Percentiles rank a stretch among this genome's conserved stretches.
These are phyloP conservation scores for Cyprinodon diabolis DNA, from an alignment of 2,797 vertebrate species.

Conservation along the genomic window DNA sequence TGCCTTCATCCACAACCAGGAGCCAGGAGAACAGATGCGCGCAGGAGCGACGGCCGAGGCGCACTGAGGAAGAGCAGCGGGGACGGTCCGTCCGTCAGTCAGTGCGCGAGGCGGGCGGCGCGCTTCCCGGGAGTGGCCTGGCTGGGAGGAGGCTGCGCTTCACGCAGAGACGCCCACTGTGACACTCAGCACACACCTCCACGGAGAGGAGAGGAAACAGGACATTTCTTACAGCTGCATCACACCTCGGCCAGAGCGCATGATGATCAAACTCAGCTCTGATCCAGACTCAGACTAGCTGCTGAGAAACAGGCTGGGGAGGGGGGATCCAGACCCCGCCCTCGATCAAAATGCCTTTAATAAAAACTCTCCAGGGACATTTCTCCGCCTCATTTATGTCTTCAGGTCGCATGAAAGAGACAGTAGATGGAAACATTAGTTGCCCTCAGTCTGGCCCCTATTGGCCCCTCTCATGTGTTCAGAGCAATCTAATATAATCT, in stretches of 20 bases:
- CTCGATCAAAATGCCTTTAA: slow-evolving; percentile 3
- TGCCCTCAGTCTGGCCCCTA: neutral
- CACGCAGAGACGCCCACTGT: slow-evolving; percentile 57
- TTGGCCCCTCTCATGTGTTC: neutral
- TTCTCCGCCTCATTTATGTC: slow-evolving; percentile 8
- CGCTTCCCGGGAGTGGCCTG: slow-evolving; percentile 83
- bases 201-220: neutral
- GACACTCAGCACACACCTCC: slow-evolving; percentile 19
- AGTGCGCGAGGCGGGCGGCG: slow-evolving; percentile 65
- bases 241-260: too few species aligned
- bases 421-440: neutral
- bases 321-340: neutral
- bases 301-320: neutral
- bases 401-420: slow-evolving; percentile 22
- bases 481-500: too few species aligned
- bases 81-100: slow-evolving; percentile 72
- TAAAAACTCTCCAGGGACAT: slow-evolving; percentile 1
- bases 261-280: too few species aligned
- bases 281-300: neutral
- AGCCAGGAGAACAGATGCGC: neutral
- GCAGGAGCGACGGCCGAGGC: slow-evolving; percentile 42
- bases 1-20: slow-evolving; percentile 39
- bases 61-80: slow-evolving; percentile 18
- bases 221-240: neutral
- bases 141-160: slow-evolving; percentile 53